These are phyloP conservation scores for Amia ocellicauda DNA, from an alignment of 2,113 vertebrate species.

Conservation along the genomic window DNA sequence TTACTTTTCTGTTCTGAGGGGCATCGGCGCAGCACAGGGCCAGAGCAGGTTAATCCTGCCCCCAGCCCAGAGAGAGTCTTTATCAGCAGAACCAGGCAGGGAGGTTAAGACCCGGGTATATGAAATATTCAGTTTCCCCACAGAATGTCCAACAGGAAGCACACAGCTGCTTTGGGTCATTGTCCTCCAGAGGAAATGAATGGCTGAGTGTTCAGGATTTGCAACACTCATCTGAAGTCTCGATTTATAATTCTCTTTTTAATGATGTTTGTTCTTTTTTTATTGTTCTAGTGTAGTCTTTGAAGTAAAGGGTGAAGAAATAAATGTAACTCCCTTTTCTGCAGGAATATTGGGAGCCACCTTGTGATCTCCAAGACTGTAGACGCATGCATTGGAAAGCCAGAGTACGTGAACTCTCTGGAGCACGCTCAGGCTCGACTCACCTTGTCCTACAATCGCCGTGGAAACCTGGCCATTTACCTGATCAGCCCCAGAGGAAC, in stretches of 20 bases:
- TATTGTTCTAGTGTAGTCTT: no score
- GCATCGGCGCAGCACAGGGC: slow-evolving; percentile 36
- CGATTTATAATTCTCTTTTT: no score
- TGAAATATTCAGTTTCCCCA: background rate
- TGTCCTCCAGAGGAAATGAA: no score
- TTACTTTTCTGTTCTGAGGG: slow-evolving; percentile 29
- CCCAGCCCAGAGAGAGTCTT: slow-evolving; percentile 35
- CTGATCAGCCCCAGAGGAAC: slow-evolving; percentile 90
- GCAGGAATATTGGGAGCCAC: slow-evolving; percentile 86
- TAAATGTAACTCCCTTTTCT: no score
- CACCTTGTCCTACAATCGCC: slow-evolving; percentile 89
- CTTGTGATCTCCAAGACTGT: slow-evolving; percentile 78
- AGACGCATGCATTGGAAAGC: slow-evolving; percentile 75
- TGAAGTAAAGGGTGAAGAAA: no score
- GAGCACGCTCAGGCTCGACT: slow-evolving; percentile 90
- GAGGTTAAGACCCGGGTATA: no score
- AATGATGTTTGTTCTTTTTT: no score
- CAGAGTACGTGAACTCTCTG: slow-evolving; percentile 75
- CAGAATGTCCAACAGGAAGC: no score
- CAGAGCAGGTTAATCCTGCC: slow-evolving; percentile 46
- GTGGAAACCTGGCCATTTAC: slow-evolving; percentile 90
- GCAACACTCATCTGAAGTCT: background rate
- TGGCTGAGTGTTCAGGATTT: no score
- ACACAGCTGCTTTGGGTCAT: no score
- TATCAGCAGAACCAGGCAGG: slow-evolving; percentile 6